Base-by-base conservation (phyloP, 1,140 invertebrate species). In the Contarinia nasturtii region DNA sequence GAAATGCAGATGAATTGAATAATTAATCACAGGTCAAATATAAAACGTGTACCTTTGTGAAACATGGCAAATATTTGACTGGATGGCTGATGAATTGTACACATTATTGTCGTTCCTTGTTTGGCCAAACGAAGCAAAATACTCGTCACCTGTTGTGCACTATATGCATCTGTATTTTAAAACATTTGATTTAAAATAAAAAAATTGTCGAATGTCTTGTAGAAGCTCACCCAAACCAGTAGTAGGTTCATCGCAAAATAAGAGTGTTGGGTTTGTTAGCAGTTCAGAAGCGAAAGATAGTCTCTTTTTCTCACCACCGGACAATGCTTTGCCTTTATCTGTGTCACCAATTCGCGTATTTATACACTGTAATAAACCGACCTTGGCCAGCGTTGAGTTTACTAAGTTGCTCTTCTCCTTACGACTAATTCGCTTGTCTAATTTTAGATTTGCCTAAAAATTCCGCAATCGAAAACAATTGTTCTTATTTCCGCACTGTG, bases 21-120 rank as follows among this genome's bases (percentile, higher is more conserved):
- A n/a, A n/a, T n/a, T n/a, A n/a, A n/a, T n/a, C n/a, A n/a, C n/a
- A n/a, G n/a, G n/a, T n/a, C n/a, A n/a, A n/a, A n/a, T n/a, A n/a
- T n/a, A n/a, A n/a, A n/a, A n/a, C n/a, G n/a, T n/a, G n/a, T n/a
- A n/a, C n/a, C n/a, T 51, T 82, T 79, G 56, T 91, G 79, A 62
- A 97, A 97, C 62, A 87, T 71, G 1, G 78, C 75, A 57, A 91
- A 94, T 27, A 96, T 71, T 54, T 91, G 82, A 0, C 86, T 90
- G n/a, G 86, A 91, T 0, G 94, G 93, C 63, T 97, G 94, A 66
- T 98, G 93, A 53, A 98, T 96, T 12, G 92, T 95, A 57, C 88
- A 92, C 18, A 98, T 65, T 2, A 98, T 81, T 0, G 90, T 94
- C 56, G 85, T 82, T 17, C 86, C 83, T 46, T 68, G 61, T 14